Evolutionary conservation across 2,113 vertebrate genomes (phyloP), one percentile per base, ranked within the genome.

Genomic region (Catagonus wagneri): DNA sequence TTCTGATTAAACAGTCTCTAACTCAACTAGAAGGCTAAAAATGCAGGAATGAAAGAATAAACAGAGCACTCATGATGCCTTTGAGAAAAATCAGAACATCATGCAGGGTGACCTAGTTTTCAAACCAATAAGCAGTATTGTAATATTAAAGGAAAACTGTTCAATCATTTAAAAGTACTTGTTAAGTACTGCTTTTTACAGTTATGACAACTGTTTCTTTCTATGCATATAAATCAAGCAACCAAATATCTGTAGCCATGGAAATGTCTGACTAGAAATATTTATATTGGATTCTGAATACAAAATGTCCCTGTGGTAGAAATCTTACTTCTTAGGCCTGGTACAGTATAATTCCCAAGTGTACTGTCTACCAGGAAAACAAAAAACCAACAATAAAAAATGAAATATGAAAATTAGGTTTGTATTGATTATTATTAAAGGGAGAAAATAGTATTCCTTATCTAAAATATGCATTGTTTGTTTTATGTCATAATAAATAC

Each of bases 221-320:
- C 98, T 99, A 99, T 99, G 98, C 98, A 99, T 98, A 98, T 98
- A 98, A 98, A 98, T 98, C 98, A 98, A 98, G 97, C 98, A 98
- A 98, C 98, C 98, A 99, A 98, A 98, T 99, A 98, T 97, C 98
- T 98, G 98, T 98, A 98, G 98, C 98, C 98, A 98, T 98, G 98
- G 98, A 98, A 98, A 98, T 98, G 97, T 97, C 94, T 91, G 94
- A 98, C 97, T 98, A 98, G 98, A 99, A 98, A 98, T 98, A 98
- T 98, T 98, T 98, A 98, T 98, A 98, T 98, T 98, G 98, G 97
- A 98, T 98, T 98, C 97, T 97, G 98, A 98, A 97, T 98, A 96
- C 97, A 98, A 98, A 98, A 98, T 96, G 97, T 98, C 97, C 98
- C 98, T 98, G 97, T 98, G 98, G 97, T 98, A 98, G 98, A 98